Percentiles rank a stretch among this genome's conserved stretches.
phyloP scores from a whole-genome alignment of 2,113 vertebrate genomes.

The Gasterosteus aculeatus region DNA sequence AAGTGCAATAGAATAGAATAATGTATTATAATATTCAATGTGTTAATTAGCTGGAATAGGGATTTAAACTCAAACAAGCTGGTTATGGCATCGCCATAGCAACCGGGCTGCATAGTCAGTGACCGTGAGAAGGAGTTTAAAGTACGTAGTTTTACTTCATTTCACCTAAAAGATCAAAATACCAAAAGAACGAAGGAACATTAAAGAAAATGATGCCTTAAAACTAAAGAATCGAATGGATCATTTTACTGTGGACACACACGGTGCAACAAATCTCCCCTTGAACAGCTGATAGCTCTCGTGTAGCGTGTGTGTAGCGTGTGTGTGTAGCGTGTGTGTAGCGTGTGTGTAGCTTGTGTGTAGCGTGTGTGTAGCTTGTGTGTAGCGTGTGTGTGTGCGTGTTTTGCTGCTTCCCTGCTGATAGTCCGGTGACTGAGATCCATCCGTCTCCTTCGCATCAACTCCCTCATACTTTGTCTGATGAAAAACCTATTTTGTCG shows the following conservation, averaged over 20 bases:
- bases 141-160: neutral
- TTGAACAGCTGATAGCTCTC: constrained; percentile 2
- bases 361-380: neutral
- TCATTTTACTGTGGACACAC: neutral
- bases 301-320: neutral
- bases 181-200: no score
- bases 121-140: no score
- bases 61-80: no score
- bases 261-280: constrained; percentile 6
- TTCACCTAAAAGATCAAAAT: neutral
- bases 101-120: no score
- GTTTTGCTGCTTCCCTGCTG: constrained; percentile 60
- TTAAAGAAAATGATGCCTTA: neutral
- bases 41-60: no score
- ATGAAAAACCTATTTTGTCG: constrained; percentile 66
- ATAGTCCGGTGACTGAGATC: constrained; percentile 70
- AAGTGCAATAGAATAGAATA: no score
- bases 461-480: constrained; percentile 66
- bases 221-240: neutral
- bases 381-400: constrained; percentile 11
- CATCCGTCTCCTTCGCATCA: constrained; percentile 52
- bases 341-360: neutral
- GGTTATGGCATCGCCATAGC: no score
- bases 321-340: constrained; percentile 4
- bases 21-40: no score